phyloP scores from a whole-genome alignment of 2,113 vertebrate species.

The Halcyon senegalensis region DNA sequence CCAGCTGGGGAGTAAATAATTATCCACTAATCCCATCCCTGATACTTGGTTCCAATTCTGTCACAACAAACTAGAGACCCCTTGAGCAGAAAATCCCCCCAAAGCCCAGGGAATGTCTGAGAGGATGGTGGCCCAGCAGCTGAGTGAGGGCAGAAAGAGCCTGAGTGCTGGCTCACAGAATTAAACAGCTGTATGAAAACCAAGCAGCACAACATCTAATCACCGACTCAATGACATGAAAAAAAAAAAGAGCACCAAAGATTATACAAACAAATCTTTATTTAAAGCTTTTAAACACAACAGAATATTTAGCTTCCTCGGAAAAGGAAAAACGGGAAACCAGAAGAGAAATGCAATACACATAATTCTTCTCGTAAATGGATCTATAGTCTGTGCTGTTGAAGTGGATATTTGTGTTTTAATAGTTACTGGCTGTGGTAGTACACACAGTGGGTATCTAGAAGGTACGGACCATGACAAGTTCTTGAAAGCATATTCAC shows the following conservation, averaged over 20 bases:
- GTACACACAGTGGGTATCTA: fast-evolving
- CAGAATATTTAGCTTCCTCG: neutral
- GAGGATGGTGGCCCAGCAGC: neutral
- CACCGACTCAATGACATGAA: neutral
- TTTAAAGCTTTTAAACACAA: constrained; percentile 47
- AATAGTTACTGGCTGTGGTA: neutral
- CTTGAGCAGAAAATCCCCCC: neutral
- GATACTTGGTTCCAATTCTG: neutral
- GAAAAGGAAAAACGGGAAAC: neutral
- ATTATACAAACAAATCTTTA: constrained; percentile 26
- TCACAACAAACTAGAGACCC: fast-evolving
- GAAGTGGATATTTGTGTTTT: neutral
- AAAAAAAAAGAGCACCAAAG: neutral
- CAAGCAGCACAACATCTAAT: neutral
- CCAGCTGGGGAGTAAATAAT: neutral
- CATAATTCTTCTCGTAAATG: neutral
- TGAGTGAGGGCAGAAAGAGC: neutral
- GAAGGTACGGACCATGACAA: no score
- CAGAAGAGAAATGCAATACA: neutral
- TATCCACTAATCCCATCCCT: neutral
- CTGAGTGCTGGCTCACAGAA: no score
- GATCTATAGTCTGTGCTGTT: neutral
- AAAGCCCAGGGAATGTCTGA: fast-evolving
- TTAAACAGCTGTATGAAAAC: neutral
- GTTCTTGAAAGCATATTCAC: neutral